phyloP scores from a whole-genome alignment of 2,888 invertebrate genomes.

The Stomorhina lunata region DNA sequence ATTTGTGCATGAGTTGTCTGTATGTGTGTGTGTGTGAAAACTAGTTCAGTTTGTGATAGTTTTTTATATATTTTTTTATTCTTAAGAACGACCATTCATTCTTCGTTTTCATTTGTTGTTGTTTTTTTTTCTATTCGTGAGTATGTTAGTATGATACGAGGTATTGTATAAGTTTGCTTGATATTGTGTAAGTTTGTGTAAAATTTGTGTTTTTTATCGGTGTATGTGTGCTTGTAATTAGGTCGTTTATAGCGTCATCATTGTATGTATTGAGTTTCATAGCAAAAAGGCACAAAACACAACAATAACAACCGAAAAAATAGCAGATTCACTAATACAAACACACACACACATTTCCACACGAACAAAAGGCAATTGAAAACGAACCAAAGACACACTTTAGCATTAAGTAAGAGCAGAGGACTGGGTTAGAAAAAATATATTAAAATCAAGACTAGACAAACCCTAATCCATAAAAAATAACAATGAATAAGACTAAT shows the following conservation, averaged over 20 bases:
- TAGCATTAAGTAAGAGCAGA: too few species aligned
- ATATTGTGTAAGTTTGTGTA: not conserved
- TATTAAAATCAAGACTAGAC: too few species aligned
- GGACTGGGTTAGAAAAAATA: too few species aligned
- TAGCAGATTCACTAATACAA: not conserved
- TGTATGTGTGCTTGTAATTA: conserved; percentile 53
- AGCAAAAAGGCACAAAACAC: conserved; percentile 39
- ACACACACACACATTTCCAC: not conserved
- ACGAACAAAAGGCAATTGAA: conserved; percentile 35
- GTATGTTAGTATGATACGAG: conserved; percentile 7
- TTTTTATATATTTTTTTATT: not conserved
- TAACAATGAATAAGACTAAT: too few species aligned
- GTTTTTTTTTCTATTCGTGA: conserved; percentile 28
- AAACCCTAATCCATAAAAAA: too few species aligned
- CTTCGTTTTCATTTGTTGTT: conserved; percentile 39
- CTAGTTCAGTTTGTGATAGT: conserved; percentile 13
- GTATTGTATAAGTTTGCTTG: not conserved
- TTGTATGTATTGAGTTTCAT: conserved; percentile 62
- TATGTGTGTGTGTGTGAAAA: conserved; percentile 24
- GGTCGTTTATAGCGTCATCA: conserved; percentile 67
- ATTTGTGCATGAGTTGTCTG: not conserved
- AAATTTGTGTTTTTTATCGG: not conserved
- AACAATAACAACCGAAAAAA: conserved; percentile 14
- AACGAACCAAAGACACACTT: conserved; percentile 38
- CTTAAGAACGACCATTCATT: conserved; percentile 53